Base-by-base conservation (phyloP, 2,888 invertebrate genomes). In the Cheilosia variabilis region DNA sequence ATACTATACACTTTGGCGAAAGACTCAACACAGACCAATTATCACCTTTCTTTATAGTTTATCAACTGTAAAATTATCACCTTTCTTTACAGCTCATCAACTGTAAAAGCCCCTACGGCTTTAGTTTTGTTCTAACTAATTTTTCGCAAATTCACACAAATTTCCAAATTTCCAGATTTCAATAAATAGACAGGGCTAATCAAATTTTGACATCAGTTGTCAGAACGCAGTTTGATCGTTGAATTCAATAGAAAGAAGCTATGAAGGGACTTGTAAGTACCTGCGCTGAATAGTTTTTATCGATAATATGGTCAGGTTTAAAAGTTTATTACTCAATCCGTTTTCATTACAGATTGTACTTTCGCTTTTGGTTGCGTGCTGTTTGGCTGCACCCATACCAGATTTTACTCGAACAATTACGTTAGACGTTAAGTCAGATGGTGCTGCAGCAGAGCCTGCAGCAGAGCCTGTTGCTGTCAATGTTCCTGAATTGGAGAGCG, bases 231-330 rank as follows among this genome's bases (percentile, higher is more conserved):
- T 57, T 62, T 34, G 10, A 47, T 13, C 24, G 41, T 41, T 17
- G 6, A 53, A 52, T 22, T 9, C 50, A 69, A 77, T 15, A 15
- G n/a, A n/a, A 24, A 52, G 31, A 45, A 62, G 4, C 43, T 15
- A 84, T 84, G 84, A 84, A 84, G 63, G 2, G 7, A 53, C 17
- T 76, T 55, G 84, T 84, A 22, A 84, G 84, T 71, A 58, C 13
- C 13, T 37, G 10, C 13, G 37, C 37, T 13, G 13, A 13, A 37
- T 13, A 10, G 10, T 37, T 37, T 34, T 34, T 34, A 10, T 10
- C 10, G 10, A 34, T 10, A 10, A 34, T 3, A 10, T 10, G 10
- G 34, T 0, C 9, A 34, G 34, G 34, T 2, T 31, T 19, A 7
- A 1, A 17, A 17, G 9, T 10, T 15, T 43, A 6, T 37, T 24